A percentile compares a stretch with the other conserved stretches of the same genome.
phyloP scores from a whole-genome alignment of 1,140 invertebrate species.

The Dufourea novaeangliae region DNA sequence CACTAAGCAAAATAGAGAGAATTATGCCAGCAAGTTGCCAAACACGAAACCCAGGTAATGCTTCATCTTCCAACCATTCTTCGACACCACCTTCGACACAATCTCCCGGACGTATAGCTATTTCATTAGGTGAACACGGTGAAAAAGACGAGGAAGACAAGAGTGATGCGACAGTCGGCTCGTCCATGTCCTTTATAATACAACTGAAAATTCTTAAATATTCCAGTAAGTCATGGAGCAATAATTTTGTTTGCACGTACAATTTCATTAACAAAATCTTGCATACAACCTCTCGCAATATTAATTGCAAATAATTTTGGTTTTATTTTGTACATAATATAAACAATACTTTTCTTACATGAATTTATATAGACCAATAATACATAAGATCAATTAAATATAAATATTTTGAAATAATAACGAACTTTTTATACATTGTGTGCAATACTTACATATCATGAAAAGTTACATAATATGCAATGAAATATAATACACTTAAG shows the following conservation, averaged over 20 bases:
- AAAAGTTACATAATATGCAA: too few species aligned
- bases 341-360: neutral
- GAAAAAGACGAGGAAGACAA: slow-evolving; percentile 39
- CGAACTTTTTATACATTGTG: slow-evolving; percentile 4
- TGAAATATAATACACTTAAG: neutral
- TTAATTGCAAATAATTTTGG: neutral
- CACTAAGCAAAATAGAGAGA: slow-evolving; percentile 74
- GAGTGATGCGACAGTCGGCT: slow-evolving; percentile 33
- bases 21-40: slow-evolving; percentile 77
- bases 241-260: neutral
- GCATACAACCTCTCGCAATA: neutral
- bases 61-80: slow-evolving; percentile 75
- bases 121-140: slow-evolving; percentile 67
- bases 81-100: slow-evolving; percentile 65
- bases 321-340: neutral
- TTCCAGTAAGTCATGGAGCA: neutral
- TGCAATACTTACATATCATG: slow-evolving; percentile 17
- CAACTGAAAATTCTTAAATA: slow-evolving; percentile 6
- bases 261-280: neutral
- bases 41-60: slow-evolving; percentile 74
- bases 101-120: slow-evolving; percentile 58
- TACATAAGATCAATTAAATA: neutral
- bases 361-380: neutral
- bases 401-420: too few species aligned
- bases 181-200: slow-evolving; percentile 32